Evolutionary conservation across 2,113 vertebrate genomes (phyloP), one percentile per base, ranked within the genome.

Genomic region (Heterotis niloticus): DNA sequence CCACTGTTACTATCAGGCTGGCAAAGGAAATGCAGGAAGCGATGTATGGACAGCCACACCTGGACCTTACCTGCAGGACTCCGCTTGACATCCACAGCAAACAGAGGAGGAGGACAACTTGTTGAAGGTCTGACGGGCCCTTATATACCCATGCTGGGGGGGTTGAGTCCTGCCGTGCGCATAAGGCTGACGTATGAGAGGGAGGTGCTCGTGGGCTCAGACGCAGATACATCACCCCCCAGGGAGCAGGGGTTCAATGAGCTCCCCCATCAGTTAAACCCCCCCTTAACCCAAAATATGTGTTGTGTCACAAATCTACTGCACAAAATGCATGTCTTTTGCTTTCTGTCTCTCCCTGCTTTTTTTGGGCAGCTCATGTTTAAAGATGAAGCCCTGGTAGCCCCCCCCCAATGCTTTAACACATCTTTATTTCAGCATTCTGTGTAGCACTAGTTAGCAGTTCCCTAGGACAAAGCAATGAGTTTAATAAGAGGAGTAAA

Each of bases 11-110:
- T 13, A n/a, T 24, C 11, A 29, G 18, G 10, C 11, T 29, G 18
- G 23, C 5, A n/a, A 66, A 65, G n/a, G 16, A 68, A 12, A 26
- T 28, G 28, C 10, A 65, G 34, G 62, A 71, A 28, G 29, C 18
- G 4, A 62, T 26, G 13, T 13, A 34, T 13, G 65, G 14, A 11
- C 16, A 76, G 62, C 20, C 51, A 52, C 20, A 52, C 66, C 44
- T 29, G 28, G 20, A 34, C 26, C 77, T 78, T 68, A 78, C 77
- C 77, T 78, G 44, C 26, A 62, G 54, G 77, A 59, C 66, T n/a
- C 51, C 59, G 5, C 67, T 78, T 71, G 66, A 34, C 23, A n/a
- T 59, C 66, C 66, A 70, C 77, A 62, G 66, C n/a, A n/a, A n/a
- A n/a, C 9, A 17, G 17, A 28, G 59, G 29, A 44, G 18, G 57